Evolutionary conservation across 2,797 vertebrate genomes (phyloP), one percentile per base, ranked within the genome.

Genomic region (Sparus aurata): DNA sequence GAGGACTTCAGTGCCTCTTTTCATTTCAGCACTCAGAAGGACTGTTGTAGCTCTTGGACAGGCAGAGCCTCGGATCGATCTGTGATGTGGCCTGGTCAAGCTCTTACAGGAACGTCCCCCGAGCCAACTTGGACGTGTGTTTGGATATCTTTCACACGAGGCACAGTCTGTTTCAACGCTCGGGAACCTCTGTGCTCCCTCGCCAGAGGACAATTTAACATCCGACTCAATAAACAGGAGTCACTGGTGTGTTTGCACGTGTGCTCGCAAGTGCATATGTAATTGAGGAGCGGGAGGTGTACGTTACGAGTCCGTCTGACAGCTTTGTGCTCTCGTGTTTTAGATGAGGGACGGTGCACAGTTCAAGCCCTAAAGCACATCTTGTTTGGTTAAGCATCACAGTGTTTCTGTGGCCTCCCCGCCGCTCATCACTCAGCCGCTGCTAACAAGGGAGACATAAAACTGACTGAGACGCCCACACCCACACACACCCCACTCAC

Each of bases 141-240:
- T 92, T 92, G 88, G 89, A 90, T 67, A 30, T 83, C 73, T 90
- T 93, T 92, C 92, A 86, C 90, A 88, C 87, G 69, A 73, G 69
- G 53, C 83, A 30, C 89, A 59, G 87, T 91, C 90, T 83, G 92
- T 92, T 91, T 90, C 87, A 87, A 86, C 87, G 84, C 90, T 91
- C 68, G 79, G 2, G 87, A 90, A 85, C 79, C 82, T 77, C 85
- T 71, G 87, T 43, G 13, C 73, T 80, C 74, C 38, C 52, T 76
- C 84, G 27, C 85, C 75, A 89, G 90, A 92, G 91, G 83, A 89
- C 83, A 75, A 82, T 92, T 93, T 85, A 91, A 93, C 87, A 75
- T 87, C 84, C 83, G 71, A 80, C 85, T 88, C 85, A 73, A 90
- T 92, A 88, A 94, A 92, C 85, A 88, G 83, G 88, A 89, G 87